Percentiles rank a stretch among this genome's conserved stretches.
These are phyloP conservation scores for Anastatus disparis DNA, from an alignment of 1,140 invertebrate species.

Conservation along the genomic window DNA sequence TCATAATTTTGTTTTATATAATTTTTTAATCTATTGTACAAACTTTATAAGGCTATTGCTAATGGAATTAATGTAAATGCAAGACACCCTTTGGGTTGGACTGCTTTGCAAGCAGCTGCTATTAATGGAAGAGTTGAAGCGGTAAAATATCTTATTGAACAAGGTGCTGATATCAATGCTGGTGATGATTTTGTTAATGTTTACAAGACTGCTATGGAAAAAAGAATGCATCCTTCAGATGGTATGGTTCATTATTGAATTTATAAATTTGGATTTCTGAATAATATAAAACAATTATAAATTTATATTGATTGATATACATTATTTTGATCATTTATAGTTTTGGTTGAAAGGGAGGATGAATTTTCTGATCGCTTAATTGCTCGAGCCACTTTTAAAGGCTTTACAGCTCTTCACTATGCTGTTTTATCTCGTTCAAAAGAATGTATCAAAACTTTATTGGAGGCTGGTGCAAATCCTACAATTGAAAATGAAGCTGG, in stretches of 20 bases:
- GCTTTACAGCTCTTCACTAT: conserved; percentile 92
- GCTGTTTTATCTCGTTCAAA: conserved; percentile 81
- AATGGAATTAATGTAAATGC: conserved; percentile 71
- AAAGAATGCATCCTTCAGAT: conserved; percentile 72
- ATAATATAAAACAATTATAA: conserved; percentile 8
- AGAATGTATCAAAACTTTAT: conserved; percentile 70
- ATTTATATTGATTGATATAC: conserved; percentile 4
- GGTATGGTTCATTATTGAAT: conserved; percentile 59
- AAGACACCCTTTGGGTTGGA: conserved; percentile 85
- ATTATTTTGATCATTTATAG: conserved; percentile 57
- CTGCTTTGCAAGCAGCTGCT: conserved; percentile 84
- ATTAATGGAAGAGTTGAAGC: conserved; percentile 78
- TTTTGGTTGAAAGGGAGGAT: conserved; percentile 77
- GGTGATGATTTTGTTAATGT: conserved; percentile 84
- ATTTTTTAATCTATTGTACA: conserved; percentile 14
- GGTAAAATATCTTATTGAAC: conserved; percentile 75
- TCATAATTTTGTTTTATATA: conserved; percentile 26
- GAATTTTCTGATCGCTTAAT: conserved; percentile 84
- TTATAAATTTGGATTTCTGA: background rate
- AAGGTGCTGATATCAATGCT: conserved; percentile 83
- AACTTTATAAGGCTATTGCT: conserved; percentile 48
- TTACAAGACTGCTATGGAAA: conserved; percentile 71
- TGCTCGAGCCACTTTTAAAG: conserved; percentile 79
- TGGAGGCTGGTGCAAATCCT: conserved; percentile 80
- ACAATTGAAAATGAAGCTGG: conserved; percentile 81